Evolutionary conservation across 1,140 invertebrate genomes (phyloP).

Genomic region (Trichonephila inaurata): DNA sequence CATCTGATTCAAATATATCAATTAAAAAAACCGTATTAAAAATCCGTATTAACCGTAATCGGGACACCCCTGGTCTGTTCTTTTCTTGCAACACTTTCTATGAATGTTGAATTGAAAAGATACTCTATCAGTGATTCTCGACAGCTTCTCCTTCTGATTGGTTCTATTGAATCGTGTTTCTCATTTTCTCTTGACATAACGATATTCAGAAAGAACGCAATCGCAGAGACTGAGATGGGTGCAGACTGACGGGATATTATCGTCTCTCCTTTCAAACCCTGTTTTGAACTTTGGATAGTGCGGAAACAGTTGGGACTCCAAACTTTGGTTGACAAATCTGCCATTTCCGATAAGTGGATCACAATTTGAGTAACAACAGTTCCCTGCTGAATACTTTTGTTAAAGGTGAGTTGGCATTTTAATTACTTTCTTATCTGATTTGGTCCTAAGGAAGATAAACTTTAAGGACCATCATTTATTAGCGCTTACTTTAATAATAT

Average conservation of each 20-base stretch:
- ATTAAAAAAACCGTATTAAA: too few species aligned
- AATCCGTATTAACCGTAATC: too few species aligned
- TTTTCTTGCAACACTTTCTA: too few species aligned
- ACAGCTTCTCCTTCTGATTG: neutral
- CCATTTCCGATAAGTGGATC: neutral
- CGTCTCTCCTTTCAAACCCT: neutral
- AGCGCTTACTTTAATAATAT: too few species aligned
- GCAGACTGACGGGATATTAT: neutral
- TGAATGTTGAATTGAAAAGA: too few species aligned
- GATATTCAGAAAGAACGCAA: neutral
- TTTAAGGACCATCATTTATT: too few species aligned
- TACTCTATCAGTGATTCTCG: too few species aligned
- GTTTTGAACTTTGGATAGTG: conserved; percentile 4
- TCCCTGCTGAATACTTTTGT: neutral
- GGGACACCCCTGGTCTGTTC: too few species aligned
- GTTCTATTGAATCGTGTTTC: neutral
- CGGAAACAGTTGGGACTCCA: too few species aligned
- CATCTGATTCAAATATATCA: too few species aligned
- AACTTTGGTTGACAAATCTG: neutral
- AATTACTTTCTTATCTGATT: neutral
- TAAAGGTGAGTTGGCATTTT: neutral
- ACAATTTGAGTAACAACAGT: neutral
- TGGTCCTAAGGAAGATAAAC: neutral
- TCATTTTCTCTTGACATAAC: neutral
- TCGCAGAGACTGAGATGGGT: too few species aligned